Conservation (phyloP, 2,797 vertebrate genomes). For the Danio aesculapii region DNA sequence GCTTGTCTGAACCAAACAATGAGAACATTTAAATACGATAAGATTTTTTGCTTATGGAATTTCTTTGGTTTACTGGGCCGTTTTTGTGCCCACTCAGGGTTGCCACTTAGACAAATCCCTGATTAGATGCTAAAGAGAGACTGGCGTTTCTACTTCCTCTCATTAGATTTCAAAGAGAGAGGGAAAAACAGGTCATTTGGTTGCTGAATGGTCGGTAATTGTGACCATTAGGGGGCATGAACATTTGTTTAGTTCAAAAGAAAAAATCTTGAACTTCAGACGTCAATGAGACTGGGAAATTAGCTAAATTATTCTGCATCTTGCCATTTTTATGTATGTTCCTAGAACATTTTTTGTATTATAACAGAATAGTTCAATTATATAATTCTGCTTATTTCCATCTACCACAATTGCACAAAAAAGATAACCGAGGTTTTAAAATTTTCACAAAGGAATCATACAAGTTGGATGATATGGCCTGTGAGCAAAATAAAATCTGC, state of each 20-base stretch:
- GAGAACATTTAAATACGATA: slow-evolving; percentile 45
- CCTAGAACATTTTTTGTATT: too few relatives aligned
- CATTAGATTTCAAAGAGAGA: slow-evolving; percentile 6
- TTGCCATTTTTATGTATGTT: too few relatives aligned
- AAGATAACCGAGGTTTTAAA: too few relatives aligned
- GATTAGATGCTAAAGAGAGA: slow-evolving; percentile 39
- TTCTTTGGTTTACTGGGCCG: not conserved
- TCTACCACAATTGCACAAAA: not conserved
- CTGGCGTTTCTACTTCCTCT: slow-evolving; percentile 33
- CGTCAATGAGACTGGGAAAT: not conserved
- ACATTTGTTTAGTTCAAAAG: not conserved
- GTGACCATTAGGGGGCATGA: not conserved
- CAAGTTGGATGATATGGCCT: too few relatives aligned
- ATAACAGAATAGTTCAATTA: not conserved
- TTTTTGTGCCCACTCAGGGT: slow-evolving; percentile 16
- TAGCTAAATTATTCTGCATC: too few relatives aligned
- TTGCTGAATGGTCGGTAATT: not conserved
- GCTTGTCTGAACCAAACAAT: slow-evolving; percentile 60
- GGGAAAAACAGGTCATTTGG: not conserved
- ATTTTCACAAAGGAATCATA: too few relatives aligned
- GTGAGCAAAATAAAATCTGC: too few relatives aligned
- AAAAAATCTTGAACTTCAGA: not conserved
- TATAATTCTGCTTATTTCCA: not conserved
- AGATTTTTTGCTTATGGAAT: slow-evolving; percentile 16
- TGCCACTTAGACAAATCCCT: slow-evolving; percentile 42